phyloP scores from a whole-genome alignment of 2,888 invertebrate genomes.

The Drymonia ruficornis region DNA sequence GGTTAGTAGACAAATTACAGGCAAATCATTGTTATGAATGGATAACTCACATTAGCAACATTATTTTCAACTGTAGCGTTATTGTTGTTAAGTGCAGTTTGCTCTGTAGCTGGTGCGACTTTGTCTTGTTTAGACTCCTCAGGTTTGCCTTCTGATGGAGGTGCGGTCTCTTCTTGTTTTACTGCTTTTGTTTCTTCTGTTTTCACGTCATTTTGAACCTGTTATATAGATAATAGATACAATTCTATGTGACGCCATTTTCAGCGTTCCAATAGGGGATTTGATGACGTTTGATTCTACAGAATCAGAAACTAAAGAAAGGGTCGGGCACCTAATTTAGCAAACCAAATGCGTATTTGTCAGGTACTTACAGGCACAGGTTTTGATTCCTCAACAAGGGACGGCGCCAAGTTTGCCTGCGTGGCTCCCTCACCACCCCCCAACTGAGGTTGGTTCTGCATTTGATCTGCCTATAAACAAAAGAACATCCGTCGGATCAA shows the following conservation, averaged over 20 bases:
- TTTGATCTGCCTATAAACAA: constrained; percentile 45
- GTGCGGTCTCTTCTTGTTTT: constrained; percentile 13
- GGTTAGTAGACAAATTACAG: too few relatives aligned
- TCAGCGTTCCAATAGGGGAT: too few relatives aligned
- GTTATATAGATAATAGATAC: too few relatives aligned
- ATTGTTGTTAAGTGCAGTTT: constrained; percentile 8
- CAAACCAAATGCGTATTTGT: background rate
- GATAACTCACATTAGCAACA: constrained; percentile 20
- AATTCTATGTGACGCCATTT: too few relatives aligned
- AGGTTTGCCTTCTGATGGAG: constrained; percentile 14
- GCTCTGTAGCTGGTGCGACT: constrained; percentile 13
- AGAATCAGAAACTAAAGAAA: too few relatives aligned
- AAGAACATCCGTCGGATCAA: background rate
- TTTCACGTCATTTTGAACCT: constrained; percentile 16
- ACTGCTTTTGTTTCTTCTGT: constrained; percentile 20
- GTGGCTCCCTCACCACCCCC: constrained; percentile 24
- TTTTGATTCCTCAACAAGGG: background rate
- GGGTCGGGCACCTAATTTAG: too few relatives aligned
- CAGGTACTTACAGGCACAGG: background rate
- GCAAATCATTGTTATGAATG: background rate
- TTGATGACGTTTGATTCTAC: too few relatives aligned
- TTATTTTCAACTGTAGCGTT: constrained; percentile 7
- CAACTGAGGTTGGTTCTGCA: constrained; percentile 17
- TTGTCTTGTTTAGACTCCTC: constrained; percentile 14
- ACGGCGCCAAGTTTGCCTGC: constrained; percentile 13